Base-by-base conservation (phyloP, 2,113 vertebrate species). In the Gavia stellata region DNA sequence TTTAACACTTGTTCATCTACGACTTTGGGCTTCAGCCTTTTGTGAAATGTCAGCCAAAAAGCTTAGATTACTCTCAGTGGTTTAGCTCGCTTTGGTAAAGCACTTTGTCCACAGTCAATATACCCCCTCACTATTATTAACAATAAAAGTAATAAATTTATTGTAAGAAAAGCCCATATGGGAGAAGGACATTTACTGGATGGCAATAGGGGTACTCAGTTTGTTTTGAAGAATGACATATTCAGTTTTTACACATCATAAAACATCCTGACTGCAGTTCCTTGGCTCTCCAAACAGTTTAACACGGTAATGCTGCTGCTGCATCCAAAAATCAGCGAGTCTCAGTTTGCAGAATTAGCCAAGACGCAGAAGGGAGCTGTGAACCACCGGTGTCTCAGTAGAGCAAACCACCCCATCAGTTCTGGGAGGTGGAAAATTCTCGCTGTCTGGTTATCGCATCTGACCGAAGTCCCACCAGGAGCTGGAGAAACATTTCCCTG, bases 31-130 rank as follows among this genome's bases (percentile, higher is more conserved):
- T 58, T 80, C 91, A 92, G 66, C 91, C 44, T 58, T 42, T 44
- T 94, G 86, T 42, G 52, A 96, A 95, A 95, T 84, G 84, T 95
- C 86, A 91, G 89, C 89, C 94, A 96, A 85, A 86, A 81, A 65
- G 18, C 87, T 82, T 40, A 40, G 59, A 29, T 94, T 89, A 14
- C 55, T 72, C 52, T 44, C 53, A 0, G 3, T 31, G 70, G 10
- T 84, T 75, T 72, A 59, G 47, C 42, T 89, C 4, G 5, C 65
- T 89, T 77, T 75, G 67, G 55, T 58, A 66, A 92, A 91, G 55
- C 38, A 74, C 59, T 84, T 86, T 28, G 63, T 63, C 83, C 40
- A 21, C 78, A 63, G 47, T 72, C 47, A 25, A 1, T n/a, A n/a
- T 33, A n/a, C 3, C 26, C 58, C 36, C 90, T 79, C 14, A 7